Evolutionary conservation across 2,113 vertebrate genomes (phyloP), one percentile per base, ranked within the genome.

Genomic region (Mus spicilegus): DNA sequence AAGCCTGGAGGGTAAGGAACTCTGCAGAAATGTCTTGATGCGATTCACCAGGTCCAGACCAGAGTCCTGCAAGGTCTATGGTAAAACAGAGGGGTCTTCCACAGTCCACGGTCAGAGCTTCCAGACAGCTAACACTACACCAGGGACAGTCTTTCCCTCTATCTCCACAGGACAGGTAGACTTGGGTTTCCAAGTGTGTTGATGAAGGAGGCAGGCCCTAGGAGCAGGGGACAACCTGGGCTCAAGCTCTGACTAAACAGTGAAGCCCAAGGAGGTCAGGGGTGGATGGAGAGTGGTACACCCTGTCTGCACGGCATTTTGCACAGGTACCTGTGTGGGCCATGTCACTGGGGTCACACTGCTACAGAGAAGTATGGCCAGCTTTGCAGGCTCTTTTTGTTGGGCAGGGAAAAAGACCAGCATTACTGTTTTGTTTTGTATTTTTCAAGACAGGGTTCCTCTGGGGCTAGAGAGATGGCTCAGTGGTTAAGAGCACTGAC

Each of bases 131-230:
- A 20, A 49, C 19, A 13, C 42, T 42, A 26, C 2, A 49, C 28
- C 24, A 3, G 8, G 51, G 33, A n/a, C 0, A 2, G 14, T 5
- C 5, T 30, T 26, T 36, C 20, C 5, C 0, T 4, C 78, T 56
- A 9, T 2, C 85, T 54, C n/a, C 49, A 24, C 22, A 28, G 54
- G 76, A 39, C 1, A 28, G 75, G 42, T 26, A 39, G 17, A 54
- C 54, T 42, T 16, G 39, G 7, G 61, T 11, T 51, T 16, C 11
- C 20, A 54, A 36, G n/a, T n/a, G 28, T 86, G 39, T 16, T 16
- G 39, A 24, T 4, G 17, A 8, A 67, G 70, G 5, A 14, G 56
- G 28, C 30, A n/a, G 30, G 30, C 39, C 63, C 16, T 10, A 13
- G 33, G 17, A 39, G 39, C 78, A 73, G 28, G 63, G 39, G 82